Evolutionary conservation across 53 echinoderm and acorn worm species (phyloP).

Genomic region (Temnopleurus reevesii): DNA sequence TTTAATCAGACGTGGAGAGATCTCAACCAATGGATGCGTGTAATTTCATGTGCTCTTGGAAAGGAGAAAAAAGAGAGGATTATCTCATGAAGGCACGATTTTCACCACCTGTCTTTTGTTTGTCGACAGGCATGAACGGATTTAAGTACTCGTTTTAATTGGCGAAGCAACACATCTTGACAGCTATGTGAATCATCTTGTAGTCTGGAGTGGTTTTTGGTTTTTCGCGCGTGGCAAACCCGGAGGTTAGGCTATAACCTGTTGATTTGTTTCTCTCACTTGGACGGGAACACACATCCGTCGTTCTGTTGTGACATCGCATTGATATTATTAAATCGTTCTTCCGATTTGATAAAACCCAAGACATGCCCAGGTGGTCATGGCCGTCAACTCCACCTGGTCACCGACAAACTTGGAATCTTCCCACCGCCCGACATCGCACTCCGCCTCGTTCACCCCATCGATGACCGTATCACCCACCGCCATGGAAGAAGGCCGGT

Average conservation of each 20-base stretch:
- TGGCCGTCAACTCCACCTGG: not conserved
- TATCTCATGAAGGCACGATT: slow-evolving; percentile 7
- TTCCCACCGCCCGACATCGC: not conserved
- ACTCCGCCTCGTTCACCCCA: not conserved
- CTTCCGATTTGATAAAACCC: not conserved
- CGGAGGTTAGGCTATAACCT: not conserved
- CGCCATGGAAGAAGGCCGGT: not conserved
- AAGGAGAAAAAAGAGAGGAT: too few species aligned
- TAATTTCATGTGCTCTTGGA: not conserved
- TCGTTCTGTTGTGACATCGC: not conserved
- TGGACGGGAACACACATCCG: not conserved
- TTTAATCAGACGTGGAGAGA: slow-evolving; percentile 21
- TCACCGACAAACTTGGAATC: not conserved
- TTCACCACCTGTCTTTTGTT: slow-evolving; percentile 9
- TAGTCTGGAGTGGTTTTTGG: not conserved
- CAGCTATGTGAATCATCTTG: not conserved
- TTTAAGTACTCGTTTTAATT: not conserved
- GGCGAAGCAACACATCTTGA: not conserved
- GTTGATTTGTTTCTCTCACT: not conserved
- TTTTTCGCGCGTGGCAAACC: not conserved
- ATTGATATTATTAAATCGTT: too few species aligned
- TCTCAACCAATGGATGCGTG: slow-evolving; percentile 15
- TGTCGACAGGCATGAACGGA: not conserved
- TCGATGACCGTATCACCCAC: not conserved
- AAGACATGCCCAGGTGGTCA: not conserved